Conservation (phyloP, 2,888 invertebrate genomes). For the Margaritifera margaritifera region DNA sequence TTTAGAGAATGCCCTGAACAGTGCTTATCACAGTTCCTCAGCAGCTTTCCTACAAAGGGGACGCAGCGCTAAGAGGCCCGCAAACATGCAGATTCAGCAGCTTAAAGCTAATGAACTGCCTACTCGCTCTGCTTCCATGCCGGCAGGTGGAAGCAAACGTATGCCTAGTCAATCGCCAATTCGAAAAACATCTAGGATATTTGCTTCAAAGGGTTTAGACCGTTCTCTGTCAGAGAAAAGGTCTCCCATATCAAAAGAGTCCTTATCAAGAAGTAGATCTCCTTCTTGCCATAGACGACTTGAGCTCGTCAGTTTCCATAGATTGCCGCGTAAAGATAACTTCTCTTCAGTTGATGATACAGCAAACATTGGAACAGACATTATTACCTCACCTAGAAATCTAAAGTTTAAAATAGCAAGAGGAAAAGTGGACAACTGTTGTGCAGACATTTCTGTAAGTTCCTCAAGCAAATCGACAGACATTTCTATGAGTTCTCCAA, state of each 20-base stretch:
- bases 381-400: slow-evolving; percentile 30
- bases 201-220: no score
- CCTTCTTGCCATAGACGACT: slow-evolving; percentile 56
- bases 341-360: slow-evolving; percentile 72
- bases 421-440: slow-evolving; percentile 35
- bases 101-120: slow-evolving; percentile 47
- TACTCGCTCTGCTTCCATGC: slow-evolving; percentile 25
- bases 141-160: slow-evolving; percentile 18
- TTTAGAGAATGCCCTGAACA: slow-evolving; percentile 35
- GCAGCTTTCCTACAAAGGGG: slow-evolving; percentile 21
- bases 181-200: slow-evolving; percentile 19
- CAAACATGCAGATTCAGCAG: slow-evolving; percentile 49
- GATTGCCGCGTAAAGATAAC: slow-evolving; percentile 67
- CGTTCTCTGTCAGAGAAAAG: slow-evolving; percentile 14
- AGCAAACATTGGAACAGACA: slow-evolving; percentile 64
- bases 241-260: slow-evolving; percentile 22
- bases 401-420: slow-evolving; percentile 22
- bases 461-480: no score
- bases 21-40: neutral
- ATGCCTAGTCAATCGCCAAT: slow-evolving; percentile 34
- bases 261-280: slow-evolving; percentile 48
- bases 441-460: slow-evolving; percentile 9
- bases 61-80: slow-evolving; percentile 41
- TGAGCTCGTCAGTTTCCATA: slow-evolving; percentile 58
- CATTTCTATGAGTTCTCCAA: no score